These are phyloP conservation scores for Balanococcus diminutus DNA, from an alignment of 2,888 invertebrate species.

Conservation along the genomic window DNA sequence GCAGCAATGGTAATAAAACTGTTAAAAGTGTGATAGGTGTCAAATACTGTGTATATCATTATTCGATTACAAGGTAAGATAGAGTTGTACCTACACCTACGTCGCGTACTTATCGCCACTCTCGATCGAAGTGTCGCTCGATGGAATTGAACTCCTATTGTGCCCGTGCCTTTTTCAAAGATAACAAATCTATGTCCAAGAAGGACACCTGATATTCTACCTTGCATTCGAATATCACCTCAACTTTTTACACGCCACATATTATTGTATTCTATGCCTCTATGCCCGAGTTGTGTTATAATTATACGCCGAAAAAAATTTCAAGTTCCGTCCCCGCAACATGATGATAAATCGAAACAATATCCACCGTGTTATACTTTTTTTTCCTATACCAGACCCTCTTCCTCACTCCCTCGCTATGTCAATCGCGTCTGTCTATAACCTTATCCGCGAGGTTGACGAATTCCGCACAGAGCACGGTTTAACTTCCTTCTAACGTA, in stretches of 20 bases:
- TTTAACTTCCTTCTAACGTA: constrained; percentile 2
- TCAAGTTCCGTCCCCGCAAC: no score
- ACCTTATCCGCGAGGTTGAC: neutral
- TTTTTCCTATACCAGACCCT: neutral
- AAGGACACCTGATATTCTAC: constrained; percentile 47
- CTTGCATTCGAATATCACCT: constrained; percentile 11
- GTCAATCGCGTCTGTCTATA: neutral
- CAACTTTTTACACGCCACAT: no score
- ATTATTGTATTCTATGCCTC: neutral
- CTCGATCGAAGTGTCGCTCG: constrained; percentile 37
- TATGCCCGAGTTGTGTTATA: neutral
- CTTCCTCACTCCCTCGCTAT: neutral
- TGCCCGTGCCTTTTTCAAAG: neutral
- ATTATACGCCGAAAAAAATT: neutral
- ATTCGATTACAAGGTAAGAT: constrained; percentile 43
- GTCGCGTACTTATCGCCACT: constrained; percentile 27
- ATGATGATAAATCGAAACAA: neutral
- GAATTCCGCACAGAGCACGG: neutral
- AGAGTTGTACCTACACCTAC: constrained; percentile 51
- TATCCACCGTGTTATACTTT: neutral
- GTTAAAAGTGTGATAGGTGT: constrained; percentile 48
- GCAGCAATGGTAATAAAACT: constrained; percentile 48
- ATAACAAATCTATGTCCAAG: constrained; percentile 40
- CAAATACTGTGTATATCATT: constrained; percentile 49
- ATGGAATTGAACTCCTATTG: constrained; percentile 50